phyloP scores from a whole-genome alignment of 1,140 invertebrate species.

The Trichonephila clavata region DNA sequence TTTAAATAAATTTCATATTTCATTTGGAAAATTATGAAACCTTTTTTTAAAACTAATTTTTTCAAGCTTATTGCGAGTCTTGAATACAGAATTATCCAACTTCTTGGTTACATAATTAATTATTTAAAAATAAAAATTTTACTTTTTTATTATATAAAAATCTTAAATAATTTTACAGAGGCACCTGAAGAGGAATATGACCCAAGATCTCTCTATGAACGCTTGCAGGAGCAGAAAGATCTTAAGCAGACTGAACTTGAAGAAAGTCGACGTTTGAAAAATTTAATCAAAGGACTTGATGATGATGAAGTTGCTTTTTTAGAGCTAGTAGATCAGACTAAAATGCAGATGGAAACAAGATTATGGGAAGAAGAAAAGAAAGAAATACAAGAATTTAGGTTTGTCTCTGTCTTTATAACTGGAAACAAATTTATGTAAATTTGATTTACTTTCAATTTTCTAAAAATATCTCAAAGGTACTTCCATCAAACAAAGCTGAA shows the following conservation, averaged over 20 bases:
- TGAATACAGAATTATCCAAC: too few species aligned
- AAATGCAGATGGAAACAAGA: constrained; percentile 90
- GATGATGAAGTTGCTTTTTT: constrained; percentile 97
- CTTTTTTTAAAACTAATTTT: too few species aligned
- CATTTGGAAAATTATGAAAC: too few species aligned
- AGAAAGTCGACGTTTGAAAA: constrained; percentile 95
- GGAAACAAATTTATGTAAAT: too few species aligned
- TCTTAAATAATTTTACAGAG: constrained; percentile 83
- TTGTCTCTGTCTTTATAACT: not conserved
- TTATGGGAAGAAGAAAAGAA: constrained; percentile 91
- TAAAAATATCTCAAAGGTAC: too few species aligned
- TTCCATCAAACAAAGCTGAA: too few species aligned
- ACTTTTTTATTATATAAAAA: too few species aligned
- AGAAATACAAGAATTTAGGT: constrained; percentile 89
- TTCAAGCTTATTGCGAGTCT: too few species aligned
- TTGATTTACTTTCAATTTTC: too few species aligned
- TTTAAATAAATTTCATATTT: too few species aligned
- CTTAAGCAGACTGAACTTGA: constrained; percentile 96
- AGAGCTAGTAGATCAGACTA: constrained; percentile 92
- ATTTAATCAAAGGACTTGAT: constrained; percentile 96
- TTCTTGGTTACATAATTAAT: too few species aligned
- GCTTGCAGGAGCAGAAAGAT: constrained; percentile 94
- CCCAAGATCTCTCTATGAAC: constrained; percentile 90
- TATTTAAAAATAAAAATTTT: too few species aligned
- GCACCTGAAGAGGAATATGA: constrained; percentile 91